phyloP scores from a whole-genome alignment of 2,113 vertebrate species.

The Cardinalis cardinalis region DNA sequence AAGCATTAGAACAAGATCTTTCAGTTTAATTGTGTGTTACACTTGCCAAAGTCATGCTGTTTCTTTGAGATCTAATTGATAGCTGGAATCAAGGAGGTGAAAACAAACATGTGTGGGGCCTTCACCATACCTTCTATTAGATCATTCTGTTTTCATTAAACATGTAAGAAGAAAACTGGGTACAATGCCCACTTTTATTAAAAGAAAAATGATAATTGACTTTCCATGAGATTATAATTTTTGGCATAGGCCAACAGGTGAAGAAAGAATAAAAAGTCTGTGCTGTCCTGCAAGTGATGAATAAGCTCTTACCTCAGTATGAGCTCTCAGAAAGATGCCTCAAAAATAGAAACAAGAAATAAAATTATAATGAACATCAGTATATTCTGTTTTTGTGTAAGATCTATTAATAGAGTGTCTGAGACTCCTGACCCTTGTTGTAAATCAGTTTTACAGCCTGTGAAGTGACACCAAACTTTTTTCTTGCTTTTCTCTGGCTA shows the following conservation, averaged over 20 bases:
- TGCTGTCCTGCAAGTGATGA: constrained; percentile 42
- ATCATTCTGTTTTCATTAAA: not conserved
- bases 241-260: constrained; percentile 1
- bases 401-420: not conserved
- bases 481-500: not conserved
- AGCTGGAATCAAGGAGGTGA: not conserved
- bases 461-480: not conserved
- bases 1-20: not conserved
- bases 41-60: not conserved
- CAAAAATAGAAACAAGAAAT: not conserved
- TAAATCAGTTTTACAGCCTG: not conserved
- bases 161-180: not conserved
- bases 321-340: constrained; percentile 18
- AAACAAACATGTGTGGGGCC: not conserved
- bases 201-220: not conserved
- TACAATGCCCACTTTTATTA: not conserved
- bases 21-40: not conserved
- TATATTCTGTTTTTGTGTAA: not conserved
- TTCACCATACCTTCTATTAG: not conserved
- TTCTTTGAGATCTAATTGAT: constrained; percentile 16
- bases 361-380: not conserved
- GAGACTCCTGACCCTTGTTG: not conserved
- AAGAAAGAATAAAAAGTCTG: constrained; percentile 22
- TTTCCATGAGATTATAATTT: constrained; percentile 4
- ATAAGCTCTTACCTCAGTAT: not conserved